These are phyloP conservation scores for Quadroppia sp. DNA, from an alignment of 2,888 invertebrate species.

Conservation along the genomic window DNA sequence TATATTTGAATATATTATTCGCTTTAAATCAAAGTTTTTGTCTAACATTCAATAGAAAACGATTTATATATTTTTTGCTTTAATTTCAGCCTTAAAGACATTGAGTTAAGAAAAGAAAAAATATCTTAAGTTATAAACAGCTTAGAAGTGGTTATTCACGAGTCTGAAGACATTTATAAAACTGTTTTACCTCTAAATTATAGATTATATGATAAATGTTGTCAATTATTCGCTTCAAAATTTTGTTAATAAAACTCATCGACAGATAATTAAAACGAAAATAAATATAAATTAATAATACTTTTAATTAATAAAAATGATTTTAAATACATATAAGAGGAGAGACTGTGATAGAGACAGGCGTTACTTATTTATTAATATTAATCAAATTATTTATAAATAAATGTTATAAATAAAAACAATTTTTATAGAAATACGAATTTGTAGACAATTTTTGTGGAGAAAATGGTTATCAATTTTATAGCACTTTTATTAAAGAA, in stretches of 20 bases:
- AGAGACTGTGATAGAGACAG: neutral
- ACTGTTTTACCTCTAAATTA: neutral
- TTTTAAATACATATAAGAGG: neutral
- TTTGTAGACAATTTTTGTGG: no score
- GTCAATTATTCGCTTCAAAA: neutral
- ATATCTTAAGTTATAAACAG: no score
- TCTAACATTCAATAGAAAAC: neutral
- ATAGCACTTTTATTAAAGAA: no score
- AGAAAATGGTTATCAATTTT: no score
- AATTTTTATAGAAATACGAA: neutral
- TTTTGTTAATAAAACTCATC: neutral
- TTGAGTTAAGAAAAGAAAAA: no score
- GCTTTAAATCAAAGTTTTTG: neutral
- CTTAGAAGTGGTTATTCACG: no score
- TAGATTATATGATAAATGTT: neutral
- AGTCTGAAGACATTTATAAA: neutral
- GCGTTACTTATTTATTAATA: no score
- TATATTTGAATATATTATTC: neutral
- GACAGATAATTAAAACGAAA: neutral
- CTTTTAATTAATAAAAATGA: constrained; percentile 8
- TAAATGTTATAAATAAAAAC: neutral
- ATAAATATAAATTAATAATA: constrained; percentile 1
- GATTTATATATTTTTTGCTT: neutral
- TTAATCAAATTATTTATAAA: no score
- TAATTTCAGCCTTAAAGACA: neutral